Evolutionary conservation across 2,888 invertebrate genomes (phyloP), one percentile per base, ranked within the genome.

Genomic region (Suillia variegata): DNA sequence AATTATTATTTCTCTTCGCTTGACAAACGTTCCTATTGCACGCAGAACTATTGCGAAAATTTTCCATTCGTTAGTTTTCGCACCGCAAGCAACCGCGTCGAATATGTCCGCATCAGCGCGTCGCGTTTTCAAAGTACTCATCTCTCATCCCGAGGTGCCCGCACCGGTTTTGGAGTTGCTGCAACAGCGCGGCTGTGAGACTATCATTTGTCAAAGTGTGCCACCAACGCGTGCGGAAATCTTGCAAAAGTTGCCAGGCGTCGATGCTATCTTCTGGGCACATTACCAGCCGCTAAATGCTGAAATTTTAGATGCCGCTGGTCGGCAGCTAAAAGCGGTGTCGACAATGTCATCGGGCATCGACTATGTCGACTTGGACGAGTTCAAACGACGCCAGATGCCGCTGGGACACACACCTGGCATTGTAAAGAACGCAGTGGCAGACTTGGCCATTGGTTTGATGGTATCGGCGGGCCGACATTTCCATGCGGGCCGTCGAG

Each of bases 281-380:
- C 78, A 74, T 48, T 76, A 77, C 59, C 79, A 80, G 62, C 67
- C 75, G 5, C 61, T 82, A 0, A 70, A 82, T 66, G 77, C 70
- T 0, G 77, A 70, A 45, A 76, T 81, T 38, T 62, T 82, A 24
- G 75, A 81, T 66, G 76, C 78, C 12, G 81, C 81, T 4, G 82
- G 93, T 1, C 83, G 87, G 0, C 84, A 86, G 55, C 76, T 96
- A 57, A 90, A 91, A 81, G 89, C 89, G 0, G 85, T 96, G 1
- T 88, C 89, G 0, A 89, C 94, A 0, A 90, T 93, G 89, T 92
- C 95, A 0, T 93, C 94, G 1, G 96, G 96, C 12, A 87, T 89
- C 62, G 94, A 97, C 77, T 92, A 93, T 71, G 86, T 95, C 45
- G 92, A 95, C 73, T 67, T 91, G 0, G 80, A 83, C 0, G 93